Percentiles rank a stretch among this genome's conserved stretches.
phyloP scores from a whole-genome alignment of 2,113 vertebrate genomes.

The Lates calcarifer region DNA sequence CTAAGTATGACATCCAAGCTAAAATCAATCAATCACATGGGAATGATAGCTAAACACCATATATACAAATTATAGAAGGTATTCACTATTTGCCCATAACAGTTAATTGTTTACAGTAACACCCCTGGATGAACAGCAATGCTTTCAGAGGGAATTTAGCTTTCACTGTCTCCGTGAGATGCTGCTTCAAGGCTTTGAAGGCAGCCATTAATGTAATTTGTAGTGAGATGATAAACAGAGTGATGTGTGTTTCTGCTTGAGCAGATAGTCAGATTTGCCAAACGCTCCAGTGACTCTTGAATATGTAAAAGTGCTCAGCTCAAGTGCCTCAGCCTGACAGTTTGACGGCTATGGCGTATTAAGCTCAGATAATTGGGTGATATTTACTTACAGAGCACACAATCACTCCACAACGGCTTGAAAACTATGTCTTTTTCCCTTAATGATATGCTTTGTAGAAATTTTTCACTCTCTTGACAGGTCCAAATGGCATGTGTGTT shows the following conservation, averaged over 20 bases:
- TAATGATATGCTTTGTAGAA: slow-evolving; percentile 75
- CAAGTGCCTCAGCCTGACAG: slow-evolving; percentile 75
- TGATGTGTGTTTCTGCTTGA: slow-evolving; percentile 84
- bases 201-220: slow-evolving; percentile 85
- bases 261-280: slow-evolving; percentile 82
- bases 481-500: slow-evolving; percentile 51
- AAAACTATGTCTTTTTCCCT: slow-evolving; percentile 55
- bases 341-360: slow-evolving; percentile 79
- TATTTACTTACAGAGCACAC: slow-evolving; percentile 81
- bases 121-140: slow-evolving; percentile 55
- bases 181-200: slow-evolving; percentile 64
- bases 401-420: slow-evolving; percentile 65
- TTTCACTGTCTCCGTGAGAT: slow-evolving; percentile 36
- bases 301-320: slow-evolving; percentile 81
- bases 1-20: slow-evolving; percentile 13
- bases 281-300: slow-evolving; percentile 83
- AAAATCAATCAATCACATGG: slow-evolving; percentile 27
- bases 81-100: slow-evolving; percentile 24
- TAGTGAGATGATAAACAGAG: slow-evolving; percentile 83
- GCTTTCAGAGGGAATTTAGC: slow-evolving; percentile 56
- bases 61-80: background rate
- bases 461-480: slow-evolving; percentile 72
- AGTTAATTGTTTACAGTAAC: slow-evolving; percentile 51
- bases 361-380: slow-evolving; percentile 81
- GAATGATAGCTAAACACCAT: slow-evolving; percentile 21